phyloP scores from a whole-genome alignment of 2,797 vertebrate genomes.

The Ficedula albicollis region DNA sequence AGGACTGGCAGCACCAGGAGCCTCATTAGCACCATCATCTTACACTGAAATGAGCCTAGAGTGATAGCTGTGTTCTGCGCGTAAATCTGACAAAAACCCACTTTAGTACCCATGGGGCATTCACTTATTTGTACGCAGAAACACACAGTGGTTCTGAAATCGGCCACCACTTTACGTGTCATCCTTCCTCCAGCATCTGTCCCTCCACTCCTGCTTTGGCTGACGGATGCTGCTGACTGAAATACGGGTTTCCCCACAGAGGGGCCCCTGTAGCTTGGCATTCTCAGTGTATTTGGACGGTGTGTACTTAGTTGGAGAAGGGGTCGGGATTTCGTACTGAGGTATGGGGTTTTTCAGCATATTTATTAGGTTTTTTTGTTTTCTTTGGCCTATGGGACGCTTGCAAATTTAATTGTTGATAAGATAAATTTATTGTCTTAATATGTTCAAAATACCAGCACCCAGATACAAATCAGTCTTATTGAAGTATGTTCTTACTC shows the following conservation, averaged over 20 bases:
- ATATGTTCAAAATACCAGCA: neutral
- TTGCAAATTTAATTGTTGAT: conserved; percentile 11
- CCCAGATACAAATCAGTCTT: neutral
- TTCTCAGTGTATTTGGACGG: conserved; percentile 50
- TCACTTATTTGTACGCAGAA: neutral
- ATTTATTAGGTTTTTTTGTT: conserved; percentile 46
- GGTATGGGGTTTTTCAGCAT: conserved; percentile 59
- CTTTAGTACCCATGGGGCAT: accelerated
- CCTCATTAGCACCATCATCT: accelerated
- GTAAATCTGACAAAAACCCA: neutral
- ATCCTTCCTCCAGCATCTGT: neutral
- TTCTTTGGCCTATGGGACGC: conserved; percentile 16
- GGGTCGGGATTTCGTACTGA: conserved; percentile 66
- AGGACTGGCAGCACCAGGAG: neutral
- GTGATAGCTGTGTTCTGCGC: neutral
- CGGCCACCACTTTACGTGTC: neutral
- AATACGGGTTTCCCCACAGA: conserved; percentile 46
- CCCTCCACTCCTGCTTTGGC: neutral
- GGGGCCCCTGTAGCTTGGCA: conserved; percentile 66
- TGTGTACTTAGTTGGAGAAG: conserved; percentile 65
- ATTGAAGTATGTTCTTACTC: neutral
- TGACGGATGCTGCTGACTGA: conserved; percentile 23
- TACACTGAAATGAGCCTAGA: neutral
- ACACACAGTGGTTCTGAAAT: neutral
- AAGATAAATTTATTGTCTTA: neutral